Evolutionary conservation across 2,113 vertebrate genomes (phyloP), one percentile per base, ranked within the genome.

Genomic region (Aldabrachelys gigantea): DNA sequence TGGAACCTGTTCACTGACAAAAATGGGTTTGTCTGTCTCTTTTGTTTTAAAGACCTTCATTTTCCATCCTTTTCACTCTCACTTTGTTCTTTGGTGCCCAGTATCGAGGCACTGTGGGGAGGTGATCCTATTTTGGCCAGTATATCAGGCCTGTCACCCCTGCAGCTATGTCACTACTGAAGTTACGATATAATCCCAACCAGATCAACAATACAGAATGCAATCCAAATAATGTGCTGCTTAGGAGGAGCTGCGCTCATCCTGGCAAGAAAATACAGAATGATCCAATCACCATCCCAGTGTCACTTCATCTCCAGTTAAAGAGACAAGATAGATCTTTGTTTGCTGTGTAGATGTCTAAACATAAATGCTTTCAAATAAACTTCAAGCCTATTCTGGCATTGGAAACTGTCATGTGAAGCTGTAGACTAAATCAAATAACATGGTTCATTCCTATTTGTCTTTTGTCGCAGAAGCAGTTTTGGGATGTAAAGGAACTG

Each of bases 131-230:
- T 94, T 89, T 76, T 87, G 44, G 47, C 92, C 92, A 84, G 89
- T 96, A 87, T 38, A 95, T 75, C 47, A 95, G 49, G 85, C 81
- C 85, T 87, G 90, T 88, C 89, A 17, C 76, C 25, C 92, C 90
- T 84, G 56, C 85, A 95, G 92, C 94, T 94, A 80, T 72, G 93
- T 97, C 92, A 84, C 92, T 94, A 95, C 62, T 95, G 50, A 84
- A 72, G 82, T 59, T 38, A 35, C 72, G 72, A 52, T 72, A n/a
- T 82, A 87, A 88, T 96, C 41, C 85, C 91, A 10, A 14, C 16
- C 47, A 93, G 56, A 82, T 86, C 88, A 56, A 31, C 90, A 56
- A 91, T 88, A 83, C 56, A 84, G 59, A 75, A 89, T 92, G 47
- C 69, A 93, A n/a, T 88, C 11, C 89, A 95, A 38, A 65, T 94